Evolutionary conservation across 2,797 vertebrate species (phyloP), one percentile per base, ranked within the genome.

Genomic region (Enteromius afrohamiltoni): DNA sequence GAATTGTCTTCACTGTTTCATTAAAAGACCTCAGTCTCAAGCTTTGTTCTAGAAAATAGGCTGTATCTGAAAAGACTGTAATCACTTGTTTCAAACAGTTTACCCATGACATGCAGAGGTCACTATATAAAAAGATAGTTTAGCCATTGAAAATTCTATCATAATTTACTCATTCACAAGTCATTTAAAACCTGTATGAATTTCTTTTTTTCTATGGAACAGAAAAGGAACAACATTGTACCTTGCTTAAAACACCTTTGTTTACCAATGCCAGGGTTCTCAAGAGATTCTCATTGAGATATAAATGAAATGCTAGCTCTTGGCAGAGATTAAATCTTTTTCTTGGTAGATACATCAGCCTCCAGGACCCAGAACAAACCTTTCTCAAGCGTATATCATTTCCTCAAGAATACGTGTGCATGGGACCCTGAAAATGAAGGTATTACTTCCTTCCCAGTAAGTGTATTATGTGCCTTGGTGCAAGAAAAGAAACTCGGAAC

Each of bases 311-410:
- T 11, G 37, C 51, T 60, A 40, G 53, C 84, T 62, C 67, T 7
- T 71, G 77, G 76, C 70, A 29, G 37, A 76, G 79, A 83, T 71
- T 80, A 67, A 84, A 86, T 76, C 70, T 73, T 79, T 88, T 86
- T 82, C 84, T 83, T 47, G 82, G 81, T 88, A 88, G 81, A 89
- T 85, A 87, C 85, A 84, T 86, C 34, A 71, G 78, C 83, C 88
- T 85, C 86, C 77, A 78, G 29, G 1, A 53, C 69, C 21, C 80
- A 78, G 68, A 85, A 79, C 65, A 87, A 82, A 74, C 81, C 81
- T 49, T 86, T 88, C 86, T 76, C n/a, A 13, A 64, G 73, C 67
- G 84, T 86, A 69, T 49, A 90, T 88, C 77, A 87, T 67, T 88
- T 87, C 87, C 47, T 82, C 67, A 67, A 84, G 78, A 79, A 84